Percentiles rank a stretch among this genome's conserved stretches.
phyloP scores from a whole-genome alignment of 2,797 vertebrate species.

The Tapirus indicus region DNA sequence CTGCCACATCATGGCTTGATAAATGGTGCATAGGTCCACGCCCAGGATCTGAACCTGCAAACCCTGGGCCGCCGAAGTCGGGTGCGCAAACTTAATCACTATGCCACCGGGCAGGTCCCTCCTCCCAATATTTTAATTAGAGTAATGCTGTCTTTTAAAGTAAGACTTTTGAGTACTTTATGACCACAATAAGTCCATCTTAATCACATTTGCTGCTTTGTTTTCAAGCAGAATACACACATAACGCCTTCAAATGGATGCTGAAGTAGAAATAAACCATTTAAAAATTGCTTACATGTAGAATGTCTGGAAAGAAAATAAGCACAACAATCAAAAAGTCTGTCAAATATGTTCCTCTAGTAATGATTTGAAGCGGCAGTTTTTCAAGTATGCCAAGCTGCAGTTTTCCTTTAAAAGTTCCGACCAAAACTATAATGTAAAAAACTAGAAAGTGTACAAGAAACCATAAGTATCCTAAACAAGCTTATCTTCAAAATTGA shows the following conservation, averaged over 20 bases:
- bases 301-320: constrained; percentile 26
- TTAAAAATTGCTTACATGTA: not conserved
- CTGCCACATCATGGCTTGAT: no score
- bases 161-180: not conserved
- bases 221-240: constrained; percentile 13
- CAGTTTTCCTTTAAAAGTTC: not conserved
- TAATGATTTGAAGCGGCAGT: not conserved
- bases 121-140: not conserved
- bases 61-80: no score
- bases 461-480: not conserved
- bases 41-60: no score
- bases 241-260: not conserved
- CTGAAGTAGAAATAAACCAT: not conserved
- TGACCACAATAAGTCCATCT: not conserved
- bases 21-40: no score
- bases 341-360: not conserved
- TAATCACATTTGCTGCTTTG: not conserved
- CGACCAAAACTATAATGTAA: not conserved
- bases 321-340: not conserved
- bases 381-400: not conserved
- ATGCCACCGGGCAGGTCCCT: no score
- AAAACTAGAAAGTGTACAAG: not conserved
- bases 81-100: no score
- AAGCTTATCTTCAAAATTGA: not conserved
- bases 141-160: not conserved